Evolutionary conservation across 2,888 invertebrate genomes (phyloP).

Genomic region (Anarsia innoxiella): DNA sequence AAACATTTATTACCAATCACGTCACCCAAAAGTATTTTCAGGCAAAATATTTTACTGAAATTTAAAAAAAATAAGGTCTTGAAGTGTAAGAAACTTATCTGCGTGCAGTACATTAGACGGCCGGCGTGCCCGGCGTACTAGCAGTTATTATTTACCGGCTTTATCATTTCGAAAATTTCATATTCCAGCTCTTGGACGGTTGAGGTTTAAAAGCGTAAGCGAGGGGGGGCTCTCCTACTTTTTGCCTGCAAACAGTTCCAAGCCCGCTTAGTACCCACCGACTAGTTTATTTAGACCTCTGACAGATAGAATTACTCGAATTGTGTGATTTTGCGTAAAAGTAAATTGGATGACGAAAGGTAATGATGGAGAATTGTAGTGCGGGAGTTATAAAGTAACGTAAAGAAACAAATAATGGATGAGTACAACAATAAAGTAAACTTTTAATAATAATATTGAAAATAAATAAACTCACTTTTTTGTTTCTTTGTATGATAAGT

Average conservation of each 20-base stretch:
- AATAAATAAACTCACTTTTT: no score
- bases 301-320: no score
- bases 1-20: no score
- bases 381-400: no score
- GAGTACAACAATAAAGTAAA: no score
- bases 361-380: no score
- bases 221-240: constrained; percentile 42
- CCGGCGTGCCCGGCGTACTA: constrained; percentile 62
- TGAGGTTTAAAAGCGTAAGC: constrained; percentile 73
- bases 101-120: constrained; percentile 52
- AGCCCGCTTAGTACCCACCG: constrained; percentile 48
- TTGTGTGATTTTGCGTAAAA: no score
- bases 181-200: constrained; percentile 74
- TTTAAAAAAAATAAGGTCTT: not conserved
- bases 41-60: not conserved
- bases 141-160: constrained; percentile 75
- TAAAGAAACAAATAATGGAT: no score
- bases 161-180: constrained; percentile 76
- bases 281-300: no score
- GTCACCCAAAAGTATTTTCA: not conserved
- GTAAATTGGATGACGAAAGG: no score
- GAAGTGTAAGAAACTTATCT: constrained; percentile 25
- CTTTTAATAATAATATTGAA: no score
- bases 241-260: constrained; percentile 28
- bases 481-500: no score